Base-by-base conservation (phyloP, 2,113 vertebrate species). In the Scomber colias region DNA sequence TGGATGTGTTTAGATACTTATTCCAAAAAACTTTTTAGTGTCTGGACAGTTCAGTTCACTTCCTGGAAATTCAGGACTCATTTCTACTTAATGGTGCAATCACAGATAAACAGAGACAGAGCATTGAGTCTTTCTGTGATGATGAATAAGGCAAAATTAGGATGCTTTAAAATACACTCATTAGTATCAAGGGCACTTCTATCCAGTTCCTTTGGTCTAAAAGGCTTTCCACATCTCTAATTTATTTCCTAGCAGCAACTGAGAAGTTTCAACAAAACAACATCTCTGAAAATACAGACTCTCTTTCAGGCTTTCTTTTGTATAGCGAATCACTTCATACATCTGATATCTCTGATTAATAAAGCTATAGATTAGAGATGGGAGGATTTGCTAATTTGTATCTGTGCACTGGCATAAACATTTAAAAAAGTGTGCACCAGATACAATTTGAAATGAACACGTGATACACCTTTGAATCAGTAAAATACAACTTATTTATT, bases 31-130 rank as follows among this genome's bases (percentile, higher is more conserved):
- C 44, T 3, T 62, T 31, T 57, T 79, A 48, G 21, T 50, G 77
- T 16, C 14, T 4, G 1, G 31, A 21, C 14, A 50, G 4, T 48
- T 21, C 50, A 12, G 24, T 27, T 2, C 14, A 54, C 13, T n/a
- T 75, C 3, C 30, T 57, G 54, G 64, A 82, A 70, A 40, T 15
- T 14, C n/a, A 7, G 5, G 19, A 15, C 60, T 9, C 0, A 45
- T 53, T 49, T 21, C 0, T 24, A 57, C 12, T 2, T 2, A 49
- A 68, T 76, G 27, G 75, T 49, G 27, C 11, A 64, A 78, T 83
- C 31, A 63, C 57, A 80, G 21, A 80, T 68, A 19, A 82, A 88
- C 70, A 51, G 61, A 69, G 48, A 71, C n/a, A 60, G 76, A 31
- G 56, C 59, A 53, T 65, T 80, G 76, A 31, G 56, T 11, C 57